Evolutionary conservation across 2,888 invertebrate species (phyloP).

Genomic region (Drosophila meridiana): DNA sequence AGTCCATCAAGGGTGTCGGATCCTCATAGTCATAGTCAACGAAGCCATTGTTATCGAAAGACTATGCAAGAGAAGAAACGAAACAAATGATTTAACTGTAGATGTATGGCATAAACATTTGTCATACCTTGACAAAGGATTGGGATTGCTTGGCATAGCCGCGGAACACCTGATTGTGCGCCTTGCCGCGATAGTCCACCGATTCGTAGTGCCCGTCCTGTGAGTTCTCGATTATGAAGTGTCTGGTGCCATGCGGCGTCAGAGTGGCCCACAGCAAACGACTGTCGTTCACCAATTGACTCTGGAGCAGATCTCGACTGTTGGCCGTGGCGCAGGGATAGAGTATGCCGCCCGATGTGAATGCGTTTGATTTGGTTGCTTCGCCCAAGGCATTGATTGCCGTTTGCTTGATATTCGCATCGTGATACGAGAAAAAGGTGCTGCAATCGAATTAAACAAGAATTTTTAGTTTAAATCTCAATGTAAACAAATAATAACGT

Average conservation of each 20-base stretch:
- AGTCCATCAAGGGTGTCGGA: conserved; percentile 90
- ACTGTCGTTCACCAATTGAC: conserved; percentile 87
- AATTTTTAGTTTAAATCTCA: neutral
- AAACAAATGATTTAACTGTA: neutral
- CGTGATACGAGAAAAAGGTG: conserved; percentile 84
- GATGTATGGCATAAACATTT: too few relatives aligned
- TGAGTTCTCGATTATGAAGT: conserved; percentile 87
- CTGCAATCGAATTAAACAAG: conserved; percentile 42
- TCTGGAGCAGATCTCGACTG: conserved; percentile 85
- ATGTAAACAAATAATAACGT: conserved; percentile 7
- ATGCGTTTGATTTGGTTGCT: conserved; percentile 85
- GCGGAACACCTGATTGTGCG: conserved; percentile 76
- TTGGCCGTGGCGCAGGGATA: conserved; percentile 87
- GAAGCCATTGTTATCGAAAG: conserved; percentile 91
- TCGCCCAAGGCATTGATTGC: conserved; percentile 87
- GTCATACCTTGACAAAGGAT: conserved; percentile 81
- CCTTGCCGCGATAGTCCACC: conserved; percentile 86
- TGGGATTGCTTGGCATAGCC: conserved; percentile 82
- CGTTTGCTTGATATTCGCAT: conserved; percentile 86
- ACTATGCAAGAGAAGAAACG: conserved; percentile 55
- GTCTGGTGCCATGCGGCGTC: conserved; percentile 92
- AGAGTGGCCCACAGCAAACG: conserved; percentile 93
- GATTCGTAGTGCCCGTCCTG: conserved; percentile 91
- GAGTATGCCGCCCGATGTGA: conserved; percentile 86
- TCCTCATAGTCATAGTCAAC: conserved; percentile 94